Evolutionary conservation across 92 coral and sea anemone genomes (phyloP), one percentile per base, ranked within the genome.

Genomic region (Siderastrea siderea): DNA sequence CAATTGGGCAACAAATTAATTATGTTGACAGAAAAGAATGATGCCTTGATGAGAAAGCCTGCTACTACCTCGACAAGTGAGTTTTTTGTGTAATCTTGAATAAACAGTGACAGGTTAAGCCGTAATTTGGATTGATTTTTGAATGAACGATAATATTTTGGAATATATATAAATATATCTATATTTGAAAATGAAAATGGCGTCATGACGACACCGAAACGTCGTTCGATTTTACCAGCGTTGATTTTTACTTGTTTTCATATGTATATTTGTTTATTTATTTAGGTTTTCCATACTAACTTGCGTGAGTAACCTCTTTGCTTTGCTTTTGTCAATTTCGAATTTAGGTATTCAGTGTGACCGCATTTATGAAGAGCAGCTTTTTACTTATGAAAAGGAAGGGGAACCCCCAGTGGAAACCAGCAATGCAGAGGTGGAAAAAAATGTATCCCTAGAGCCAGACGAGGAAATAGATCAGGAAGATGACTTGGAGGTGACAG

Each of bases 1-100:
- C 69, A 43, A 69, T n/a, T 66, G n/a, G 53, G 68, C 3, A 79
- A 79, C 84, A 79, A 79, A 62, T 0, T 59, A 15, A 38, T 79
- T n/a, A 62, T 11, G 52, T 26, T 64, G 71, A 79, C 62, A 62
- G 16, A 16, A 4, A 79, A 59, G 57, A 50, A 79, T n/a, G 72
- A 79, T 13, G n/a, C 69, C 8, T 64, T 64, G 69, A 64, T 13
- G 38, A n/a, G 69, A 64, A 64, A 64, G 69, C 69, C 69, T 64
- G 69, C 43, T 64, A 64, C 69, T 14, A 64, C 69, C 3, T 13
- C 69, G 4, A 64, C 69, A n/a, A 64, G 69, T 64, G 1, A 64
- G 69, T 64, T n/a, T n/a, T n/a, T n/a, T n/a, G n/a, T n/a, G n/a
- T n/a, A n/a, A n/a, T n/a, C n/a, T n/a, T n/a, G n/a, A n/a, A 64